These are phyloP conservation scores for Melanostigma gelatinosum DNA, from an alignment of 2,113 vertebrate genomes.

Conservation along the genomic window DNA sequence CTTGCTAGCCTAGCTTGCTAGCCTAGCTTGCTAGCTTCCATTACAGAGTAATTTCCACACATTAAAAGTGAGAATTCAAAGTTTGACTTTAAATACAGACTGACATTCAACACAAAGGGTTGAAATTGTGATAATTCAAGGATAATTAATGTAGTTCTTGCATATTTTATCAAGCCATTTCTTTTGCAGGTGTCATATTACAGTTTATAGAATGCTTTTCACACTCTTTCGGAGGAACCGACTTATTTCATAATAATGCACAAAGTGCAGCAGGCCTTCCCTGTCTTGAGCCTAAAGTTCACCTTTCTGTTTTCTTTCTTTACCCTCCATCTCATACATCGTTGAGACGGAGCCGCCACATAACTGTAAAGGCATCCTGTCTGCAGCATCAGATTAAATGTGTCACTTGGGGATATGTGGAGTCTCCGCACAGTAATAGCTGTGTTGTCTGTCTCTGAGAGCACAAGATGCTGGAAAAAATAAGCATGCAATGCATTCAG, in stretches of 20 bases:
- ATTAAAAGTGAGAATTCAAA: neutral
- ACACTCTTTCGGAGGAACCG: no score
- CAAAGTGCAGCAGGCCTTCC: neutral
- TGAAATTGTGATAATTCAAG: neutral
- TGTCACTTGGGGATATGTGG: conserved; percentile 14
- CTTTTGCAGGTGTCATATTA: neutral
- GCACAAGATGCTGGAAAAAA: neutral
- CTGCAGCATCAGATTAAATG: conserved; percentile 34
- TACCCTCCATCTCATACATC: neutral
- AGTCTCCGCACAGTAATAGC: conserved; percentile 10
- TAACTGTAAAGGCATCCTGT: conserved; percentile 46
- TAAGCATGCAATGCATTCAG: no score
- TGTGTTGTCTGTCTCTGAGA: conserved; percentile 14
- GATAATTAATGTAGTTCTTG: neutral
- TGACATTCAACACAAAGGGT: neutral
- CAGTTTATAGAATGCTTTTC: no score
- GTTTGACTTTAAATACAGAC: neutral
- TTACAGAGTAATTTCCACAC: no score
- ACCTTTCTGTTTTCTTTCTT: no score
- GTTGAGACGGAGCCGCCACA: conserved; percentile 8
- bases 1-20: no score
- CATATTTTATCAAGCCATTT: neutral
- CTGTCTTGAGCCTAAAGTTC: conserved; percentile 1
- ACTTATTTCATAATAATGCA: conserved; percentile 18
- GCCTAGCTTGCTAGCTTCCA: no score